Conservation (phyloP, 2,797 vertebrate species). For the Mastacembelus armatus region DNA sequence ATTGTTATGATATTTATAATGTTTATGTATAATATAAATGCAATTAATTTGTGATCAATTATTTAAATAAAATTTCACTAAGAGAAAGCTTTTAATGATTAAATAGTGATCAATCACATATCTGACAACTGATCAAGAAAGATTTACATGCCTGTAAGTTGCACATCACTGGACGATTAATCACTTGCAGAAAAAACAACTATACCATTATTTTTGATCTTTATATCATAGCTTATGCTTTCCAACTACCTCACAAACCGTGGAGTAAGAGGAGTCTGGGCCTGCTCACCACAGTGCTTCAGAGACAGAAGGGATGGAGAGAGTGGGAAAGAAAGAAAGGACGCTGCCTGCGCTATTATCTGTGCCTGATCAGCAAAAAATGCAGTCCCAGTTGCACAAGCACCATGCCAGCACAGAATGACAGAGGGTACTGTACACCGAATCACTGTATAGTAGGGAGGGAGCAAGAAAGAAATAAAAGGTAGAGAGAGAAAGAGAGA, state of each 20-base stretch:
- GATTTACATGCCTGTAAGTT: neutral
- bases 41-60: neutral
- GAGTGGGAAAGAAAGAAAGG: constrained; percentile 64
- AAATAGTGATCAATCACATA: neutral
- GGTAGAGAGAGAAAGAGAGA: constrained; percentile 48
- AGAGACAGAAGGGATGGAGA: constrained; percentile 65
- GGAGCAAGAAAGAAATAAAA: constrained; percentile 89
- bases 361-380: constrained; percentile 94
- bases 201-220: constrained; percentile 1
- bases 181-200: neutral
- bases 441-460: constrained; percentile 98
- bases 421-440: constrained; percentile 99
- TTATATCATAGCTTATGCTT: neutral
- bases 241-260: constrained; percentile 26
- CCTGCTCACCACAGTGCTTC: constrained; percentile 76
- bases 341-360: constrained; percentile 98
- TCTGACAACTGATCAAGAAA: neutral
- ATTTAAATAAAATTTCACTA: neutral
- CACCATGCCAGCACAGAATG: constrained; percentile 99
- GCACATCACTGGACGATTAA: neutral
- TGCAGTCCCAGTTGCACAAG: constrained; percentile 99
- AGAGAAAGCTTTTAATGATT: neutral
- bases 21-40: neutral
- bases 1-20: neutral
- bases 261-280: constrained; percentile 62